Evolutionary conservation across 2,113 vertebrate species (phyloP), one percentile per base, ranked within the genome.

Genomic region (Hydrochoerus hydrochaeris): DNA sequence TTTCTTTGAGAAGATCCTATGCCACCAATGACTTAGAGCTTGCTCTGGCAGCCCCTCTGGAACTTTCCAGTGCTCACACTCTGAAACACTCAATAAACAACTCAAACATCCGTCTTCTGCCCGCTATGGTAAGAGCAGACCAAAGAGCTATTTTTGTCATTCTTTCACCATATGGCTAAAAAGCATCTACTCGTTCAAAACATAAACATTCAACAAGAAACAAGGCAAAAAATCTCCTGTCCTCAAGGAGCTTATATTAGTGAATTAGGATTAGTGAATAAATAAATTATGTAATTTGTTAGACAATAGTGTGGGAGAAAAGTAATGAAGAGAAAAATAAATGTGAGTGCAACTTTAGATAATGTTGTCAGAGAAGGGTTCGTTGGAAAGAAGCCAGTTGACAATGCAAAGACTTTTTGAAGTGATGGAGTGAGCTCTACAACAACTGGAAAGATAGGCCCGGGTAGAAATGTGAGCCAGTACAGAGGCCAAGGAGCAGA

Each of bases 1-100:
- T 96, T 97, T 93, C 91, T 95, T 93, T 95, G 46, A 93, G 84
- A 95, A 91, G 90, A 65, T 75, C 44, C 69, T 71, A 81, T 14
- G 24, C 75, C 38, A 41, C 85, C 91, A 95, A 77, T 80, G 57
- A 96, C 81, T 87, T 91, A 20, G 1, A 91, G 91, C 80, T 35
- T 89, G 44, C 26, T 96, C 84, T 94, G 91, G 60, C 52, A 96
- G 94, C 92, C 81, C 81, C 69, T 91, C 63, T 69, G 44, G 35
- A 93, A 77, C 44, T 83, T 95, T 95, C 71, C 10, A 14, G 46
- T 85, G 85, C 58, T 90, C 90, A 80, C 57, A 88, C 16, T 84
- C 5, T 46, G 69, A 95, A 91, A 54, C 12, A 83, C n/a, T 94
- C 83, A 85, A 49, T 83, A 91, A 85, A 88, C 82, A 87, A 10